These are phyloP conservation scores for Zophobas morio DNA, from an alignment of 1,140 invertebrate genomes.

Conservation along the genomic window DNA sequence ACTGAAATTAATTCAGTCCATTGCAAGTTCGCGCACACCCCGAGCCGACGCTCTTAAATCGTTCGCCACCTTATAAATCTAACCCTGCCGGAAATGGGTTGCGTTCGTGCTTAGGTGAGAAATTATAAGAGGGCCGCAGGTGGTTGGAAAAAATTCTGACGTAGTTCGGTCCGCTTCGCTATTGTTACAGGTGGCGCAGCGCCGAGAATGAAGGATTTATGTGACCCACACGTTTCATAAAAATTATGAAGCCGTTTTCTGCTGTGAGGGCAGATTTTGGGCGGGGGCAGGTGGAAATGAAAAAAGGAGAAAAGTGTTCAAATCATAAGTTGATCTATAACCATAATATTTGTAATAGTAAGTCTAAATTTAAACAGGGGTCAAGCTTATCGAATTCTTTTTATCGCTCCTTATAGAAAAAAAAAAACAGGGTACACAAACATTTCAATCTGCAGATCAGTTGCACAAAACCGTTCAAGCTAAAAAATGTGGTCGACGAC, in stretches of 20 bases:
- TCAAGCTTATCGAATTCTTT: too few species aligned
- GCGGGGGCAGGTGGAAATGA: neutral
- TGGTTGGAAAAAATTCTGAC: slow-evolving; percentile 43
- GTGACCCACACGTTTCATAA: slow-evolving; percentile 44
- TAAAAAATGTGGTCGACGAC: too few species aligned
- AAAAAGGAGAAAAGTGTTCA: neutral
- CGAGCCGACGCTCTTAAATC: slow-evolving; percentile 15
- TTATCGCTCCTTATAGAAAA: too few species aligned
- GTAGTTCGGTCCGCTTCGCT: slow-evolving; percentile 33
- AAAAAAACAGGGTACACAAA: too few species aligned
- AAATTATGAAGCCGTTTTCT: slow-evolving; percentile 50
- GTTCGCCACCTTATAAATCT: slow-evolving; percentile 40
- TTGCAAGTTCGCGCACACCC: slow-evolving; percentile 3
- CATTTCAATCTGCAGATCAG: too few species aligned
- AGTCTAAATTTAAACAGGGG: too few species aligned
- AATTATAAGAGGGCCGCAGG: slow-evolving; percentile 44
- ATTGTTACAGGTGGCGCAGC: slow-evolving; percentile 46
- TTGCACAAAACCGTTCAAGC: too few species aligned
- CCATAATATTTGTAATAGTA: too few species aligned
- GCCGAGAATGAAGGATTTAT: slow-evolving; percentile 44
- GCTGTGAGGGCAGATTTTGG: slow-evolving; percentile 29
- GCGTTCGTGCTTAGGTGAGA: slow-evolving; percentile 39
- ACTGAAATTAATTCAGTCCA: slow-evolving; percentile 9
- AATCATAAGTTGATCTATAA: too few species aligned
- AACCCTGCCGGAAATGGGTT: slow-evolving; percentile 22